These are phyloP conservation scores for Notolabrus celidotus DNA, from an alignment of 2,797 vertebrate species.

Conservation along the genomic window DNA sequence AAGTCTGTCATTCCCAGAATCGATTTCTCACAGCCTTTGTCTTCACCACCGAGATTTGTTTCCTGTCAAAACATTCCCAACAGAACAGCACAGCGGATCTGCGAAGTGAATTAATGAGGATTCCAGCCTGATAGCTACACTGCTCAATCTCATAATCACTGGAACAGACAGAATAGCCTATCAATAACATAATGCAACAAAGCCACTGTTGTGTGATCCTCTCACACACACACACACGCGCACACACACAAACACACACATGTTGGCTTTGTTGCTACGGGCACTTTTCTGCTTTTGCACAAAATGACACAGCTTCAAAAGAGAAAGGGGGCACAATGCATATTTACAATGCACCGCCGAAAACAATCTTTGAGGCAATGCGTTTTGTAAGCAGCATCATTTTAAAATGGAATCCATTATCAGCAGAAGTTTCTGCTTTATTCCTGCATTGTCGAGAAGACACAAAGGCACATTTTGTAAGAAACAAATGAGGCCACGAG, in stretches of 20 bases:
- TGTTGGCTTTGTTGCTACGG: slow-evolving; percentile 24
- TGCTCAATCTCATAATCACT: slow-evolving; percentile 44
- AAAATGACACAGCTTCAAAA: slow-evolving; percentile 22
- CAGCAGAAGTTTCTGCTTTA: background rate
- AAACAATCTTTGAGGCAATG: slow-evolving; percentile 6
- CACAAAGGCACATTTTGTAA: background rate
- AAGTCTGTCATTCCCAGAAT: slow-evolving; percentile 35
- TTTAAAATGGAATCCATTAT: background rate
- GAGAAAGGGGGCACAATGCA: slow-evolving; percentile 2
- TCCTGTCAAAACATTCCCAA: slow-evolving; percentile 49
- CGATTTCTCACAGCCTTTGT: slow-evolving; percentile 30
- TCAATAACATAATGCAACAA: slow-evolving; percentile 42
- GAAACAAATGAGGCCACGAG: background rate
- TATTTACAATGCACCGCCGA: slow-evolving; percentile 1
- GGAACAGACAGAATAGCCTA: slow-evolving; percentile 41
- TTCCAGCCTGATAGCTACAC: slow-evolving; percentile 14
- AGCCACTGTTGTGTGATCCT: slow-evolving; percentile 31
- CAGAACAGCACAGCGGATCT: slow-evolving; percentile 9
- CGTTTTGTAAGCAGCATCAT: background rate
- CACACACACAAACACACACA: slow-evolving; percentile 19
- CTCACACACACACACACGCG: slow-evolving; percentile 10
- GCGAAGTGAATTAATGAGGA: slow-evolving; percentile 52
- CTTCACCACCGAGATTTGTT: slow-evolving; percentile 28
- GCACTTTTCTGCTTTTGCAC: slow-evolving; percentile 20
- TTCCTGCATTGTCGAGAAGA: background rate